Conservation (phyloP, 1,140 invertebrate genomes). For the Drosophila tani region DNA sequence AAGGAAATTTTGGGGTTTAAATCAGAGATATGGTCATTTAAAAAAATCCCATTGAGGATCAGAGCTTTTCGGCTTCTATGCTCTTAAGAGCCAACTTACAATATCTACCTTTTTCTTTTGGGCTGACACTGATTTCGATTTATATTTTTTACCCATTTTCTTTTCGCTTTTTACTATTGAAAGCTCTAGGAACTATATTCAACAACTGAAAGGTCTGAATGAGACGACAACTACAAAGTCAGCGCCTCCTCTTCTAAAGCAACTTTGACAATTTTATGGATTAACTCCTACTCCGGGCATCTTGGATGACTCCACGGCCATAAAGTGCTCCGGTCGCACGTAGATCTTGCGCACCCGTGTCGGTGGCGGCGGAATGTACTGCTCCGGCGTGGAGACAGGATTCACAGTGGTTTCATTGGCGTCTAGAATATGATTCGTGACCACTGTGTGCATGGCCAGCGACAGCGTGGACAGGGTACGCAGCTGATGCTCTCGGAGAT, state of each 20-base stretch:
- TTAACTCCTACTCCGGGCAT: neutral
- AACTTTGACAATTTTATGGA: constrained; percentile 17
- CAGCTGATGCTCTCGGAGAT: constrained; percentile 86
- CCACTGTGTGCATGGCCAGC: constrained; percentile 88
- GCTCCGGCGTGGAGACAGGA: constrained; percentile 6
- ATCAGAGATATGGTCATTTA: neutral
- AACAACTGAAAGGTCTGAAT: neutral
- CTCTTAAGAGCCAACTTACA: neutral
- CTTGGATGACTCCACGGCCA: constrained; percentile 30
- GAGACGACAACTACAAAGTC: neutral
- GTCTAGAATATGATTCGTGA: constrained; percentile 48
- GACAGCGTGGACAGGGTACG: constrained; percentile 87
- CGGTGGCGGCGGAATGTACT: constrained; percentile 40
- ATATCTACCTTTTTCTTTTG: constrained; percentile 29
- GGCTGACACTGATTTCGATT: constrained; percentile 7
- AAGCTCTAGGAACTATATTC: neutral
- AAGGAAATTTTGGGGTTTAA: neutral
- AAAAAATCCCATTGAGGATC: neutral
- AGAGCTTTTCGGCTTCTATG: neutral
- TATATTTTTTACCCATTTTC: constrained; percentile 48
- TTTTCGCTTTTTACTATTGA: neutral
- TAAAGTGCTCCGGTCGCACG: constrained; percentile 48
- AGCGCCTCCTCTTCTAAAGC: constrained; percentile 3
- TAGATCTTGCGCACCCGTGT: constrained; percentile 60
- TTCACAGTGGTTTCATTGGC: constrained; percentile 1